A percentile compares a stretch with the other conserved stretches of the same genome.
phyloP scores from a whole-genome alignment of 2,113 vertebrate genomes.

The Bettongia penicillata region DNA sequence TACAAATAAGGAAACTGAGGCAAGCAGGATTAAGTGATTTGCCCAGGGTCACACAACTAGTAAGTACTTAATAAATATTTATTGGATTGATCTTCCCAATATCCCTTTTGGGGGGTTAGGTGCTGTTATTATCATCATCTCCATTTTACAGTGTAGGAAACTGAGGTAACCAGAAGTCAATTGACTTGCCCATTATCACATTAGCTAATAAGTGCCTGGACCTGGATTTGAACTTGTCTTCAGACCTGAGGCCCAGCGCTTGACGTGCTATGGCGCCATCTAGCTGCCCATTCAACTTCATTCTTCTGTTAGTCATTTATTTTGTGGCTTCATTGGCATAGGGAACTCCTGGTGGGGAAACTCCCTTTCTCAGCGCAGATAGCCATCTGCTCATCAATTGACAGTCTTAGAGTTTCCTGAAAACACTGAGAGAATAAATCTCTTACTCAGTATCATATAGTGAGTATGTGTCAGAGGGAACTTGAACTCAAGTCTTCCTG shows the following conservation, averaged over 20 bases:
- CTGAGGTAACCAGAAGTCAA: not conserved
- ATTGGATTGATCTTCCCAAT: not conserved
- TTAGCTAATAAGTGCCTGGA: not conserved
- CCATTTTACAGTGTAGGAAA: not conserved
- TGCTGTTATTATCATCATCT: not conserved
- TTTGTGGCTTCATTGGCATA: not conserved
- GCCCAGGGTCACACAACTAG: no score
- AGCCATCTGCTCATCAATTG: not conserved
- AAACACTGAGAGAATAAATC: not conserved
- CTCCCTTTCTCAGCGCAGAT: not conserved
- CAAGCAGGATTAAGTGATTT: no score
- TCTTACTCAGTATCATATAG: not conserved
- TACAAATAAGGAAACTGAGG: no score
- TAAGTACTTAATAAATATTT: no score
- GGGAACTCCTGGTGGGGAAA: not conserved
- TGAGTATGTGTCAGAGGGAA: not conserved
- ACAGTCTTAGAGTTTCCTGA: not conserved
- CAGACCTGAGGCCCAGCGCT: not conserved
- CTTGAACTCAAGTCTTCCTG: not conserved
- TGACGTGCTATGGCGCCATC: not conserved
- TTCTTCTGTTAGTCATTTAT: not conserved
- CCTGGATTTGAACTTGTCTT: not conserved
- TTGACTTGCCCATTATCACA: not conserved
- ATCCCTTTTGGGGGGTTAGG: not conserved
- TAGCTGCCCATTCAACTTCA: not conserved